Conservation (phyloP, 2,797 vertebrate species). For the Setipinna tenuifilis region DNA sequence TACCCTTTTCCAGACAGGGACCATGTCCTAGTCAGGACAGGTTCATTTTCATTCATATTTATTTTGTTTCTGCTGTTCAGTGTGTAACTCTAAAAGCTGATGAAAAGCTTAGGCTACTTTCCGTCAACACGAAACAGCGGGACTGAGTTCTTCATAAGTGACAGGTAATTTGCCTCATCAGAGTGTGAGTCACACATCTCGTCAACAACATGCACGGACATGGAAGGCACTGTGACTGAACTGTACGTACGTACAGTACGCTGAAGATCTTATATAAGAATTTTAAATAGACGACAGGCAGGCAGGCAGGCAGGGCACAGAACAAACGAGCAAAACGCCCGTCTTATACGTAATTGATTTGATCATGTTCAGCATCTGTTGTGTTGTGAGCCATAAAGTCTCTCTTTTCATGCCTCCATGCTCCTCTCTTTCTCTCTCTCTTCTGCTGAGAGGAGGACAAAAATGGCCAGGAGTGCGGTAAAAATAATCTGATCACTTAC, state of each 20-base stretch:
- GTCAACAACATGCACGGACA: neutral
- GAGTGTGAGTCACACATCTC: constrained; percentile 2
- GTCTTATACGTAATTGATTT: constrained; percentile 8
- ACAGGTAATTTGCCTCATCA: constrained; percentile 4
- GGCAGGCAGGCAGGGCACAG: neutral
- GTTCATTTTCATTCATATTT: neutral
- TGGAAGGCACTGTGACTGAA: neutral
- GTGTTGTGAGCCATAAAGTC: neutral
- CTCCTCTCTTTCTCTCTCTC: neutral
- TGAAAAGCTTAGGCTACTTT: neutral
- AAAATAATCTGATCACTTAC: constrained; percentile 42
- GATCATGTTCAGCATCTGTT: neutral
- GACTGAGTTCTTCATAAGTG: too few relatives aligned
- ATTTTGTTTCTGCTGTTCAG: neutral
- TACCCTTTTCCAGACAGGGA: too few relatives aligned
- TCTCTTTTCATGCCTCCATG: neutral
- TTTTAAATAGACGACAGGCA: neutral
- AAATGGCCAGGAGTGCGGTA: constrained; percentile 12
- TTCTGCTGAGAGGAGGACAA: neutral
- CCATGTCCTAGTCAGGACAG: neutral
- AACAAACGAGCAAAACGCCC: neutral
- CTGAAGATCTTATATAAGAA: neutral
- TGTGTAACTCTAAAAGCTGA: neutral
- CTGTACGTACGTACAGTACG: neutral
- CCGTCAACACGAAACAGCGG: neutral